Evolutionary conservation across 2,113 vertebrate genomes (phyloP).

Genomic region (Phyllostomus hastatus): DNA sequence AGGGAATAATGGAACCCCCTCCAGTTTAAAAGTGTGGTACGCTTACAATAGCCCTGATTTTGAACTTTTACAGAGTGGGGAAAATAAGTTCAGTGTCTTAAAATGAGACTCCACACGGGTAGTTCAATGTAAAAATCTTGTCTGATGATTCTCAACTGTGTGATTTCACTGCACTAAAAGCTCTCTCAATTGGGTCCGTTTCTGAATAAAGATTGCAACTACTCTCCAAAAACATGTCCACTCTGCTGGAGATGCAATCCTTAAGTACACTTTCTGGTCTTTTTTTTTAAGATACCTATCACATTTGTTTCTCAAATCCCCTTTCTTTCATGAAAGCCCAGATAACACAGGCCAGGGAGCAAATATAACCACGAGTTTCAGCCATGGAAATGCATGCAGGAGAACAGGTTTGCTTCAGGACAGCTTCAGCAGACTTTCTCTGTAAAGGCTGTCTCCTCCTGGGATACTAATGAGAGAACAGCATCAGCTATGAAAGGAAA

Average conservation of each 20-base stretch:
- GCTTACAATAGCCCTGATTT: slow-evolving; percentile 59
- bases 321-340: slow-evolving; percentile 68
- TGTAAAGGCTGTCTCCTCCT: slow-evolving; percentile 51
- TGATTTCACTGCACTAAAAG: slow-evolving; percentile 77
- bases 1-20: not conserved
- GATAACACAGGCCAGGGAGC: slow-evolving; percentile 59
- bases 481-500: not conserved
- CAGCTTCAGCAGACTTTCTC: slow-evolving; percentile 61
- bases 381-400: slow-evolving; percentile 68
- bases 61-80: slow-evolving; percentile 8
- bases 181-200: slow-evolving; percentile 71
- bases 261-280: slow-evolving; percentile 66
- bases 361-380: slow-evolving; percentile 72
- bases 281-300: slow-evolving; percentile 56
- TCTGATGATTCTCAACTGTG: slow-evolving; percentile 64
- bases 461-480: slow-evolving; percentile 65
- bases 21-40: slow-evolving; percentile 25
- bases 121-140: slow-evolving; percentile 67
- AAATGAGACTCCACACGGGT: slow-evolving; percentile 27
- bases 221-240: slow-evolving; percentile 69
- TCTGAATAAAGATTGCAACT: slow-evolving; percentile 71
- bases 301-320: slow-evolving; percentile 73
- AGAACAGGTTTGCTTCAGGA: slow-evolving; percentile 42
- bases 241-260: slow-evolving; percentile 68
- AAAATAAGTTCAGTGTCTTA: slow-evolving; percentile 65